Conservation (phyloP, 64 coral and sea anemone genomes). For the Platygyra sinensis region DNA sequence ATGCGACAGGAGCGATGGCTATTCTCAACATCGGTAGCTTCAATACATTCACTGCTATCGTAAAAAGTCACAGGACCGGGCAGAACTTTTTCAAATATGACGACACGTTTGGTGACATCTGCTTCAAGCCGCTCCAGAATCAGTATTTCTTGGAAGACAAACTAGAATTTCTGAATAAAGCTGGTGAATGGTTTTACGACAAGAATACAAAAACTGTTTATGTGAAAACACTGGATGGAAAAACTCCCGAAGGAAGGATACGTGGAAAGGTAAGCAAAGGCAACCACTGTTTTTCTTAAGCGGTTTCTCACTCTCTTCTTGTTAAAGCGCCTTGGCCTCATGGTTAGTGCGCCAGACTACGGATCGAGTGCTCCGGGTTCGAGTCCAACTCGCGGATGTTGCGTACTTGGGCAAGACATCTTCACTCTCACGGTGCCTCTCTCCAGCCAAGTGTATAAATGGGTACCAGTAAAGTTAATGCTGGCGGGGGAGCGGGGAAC, state of each 20-base stretch:
- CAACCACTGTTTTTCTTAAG: too few relatives aligned
- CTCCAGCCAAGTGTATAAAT: too few relatives aligned
- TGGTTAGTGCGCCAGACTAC: too few relatives aligned
- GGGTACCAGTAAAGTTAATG: too few relatives aligned
- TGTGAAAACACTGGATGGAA: conserved; percentile 48
- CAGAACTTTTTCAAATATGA: conserved; percentile 49
- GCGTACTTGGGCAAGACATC: too few relatives aligned
- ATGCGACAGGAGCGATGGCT: conserved; percentile 64
- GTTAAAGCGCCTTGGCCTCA: too few relatives aligned
- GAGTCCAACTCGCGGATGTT: too few relatives aligned
- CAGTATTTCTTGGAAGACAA: conserved; percentile 76
- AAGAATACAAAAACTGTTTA: conserved; percentile 4
- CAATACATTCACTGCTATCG: conserved; percentile 65
- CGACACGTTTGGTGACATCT: conserved; percentile 43
- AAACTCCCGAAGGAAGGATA: conserved; percentile 6
- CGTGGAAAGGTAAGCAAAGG: background rate
- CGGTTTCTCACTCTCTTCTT: too few relatives aligned
- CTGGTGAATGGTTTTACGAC: conserved; percentile 73
- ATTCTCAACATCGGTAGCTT: conserved; percentile 75
- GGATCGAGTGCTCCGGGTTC: too few relatives aligned
- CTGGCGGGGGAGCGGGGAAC: too few relatives aligned
- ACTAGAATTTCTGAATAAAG: conserved; percentile 53
- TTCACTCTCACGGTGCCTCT: too few relatives aligned
- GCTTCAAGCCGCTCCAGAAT: conserved; percentile 57
- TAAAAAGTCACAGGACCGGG: conserved; percentile 7